These are phyloP conservation scores for Stigmatopora nigra DNA, from an alignment of 2,113 vertebrate genomes.

Conservation along the genomic window DNA sequence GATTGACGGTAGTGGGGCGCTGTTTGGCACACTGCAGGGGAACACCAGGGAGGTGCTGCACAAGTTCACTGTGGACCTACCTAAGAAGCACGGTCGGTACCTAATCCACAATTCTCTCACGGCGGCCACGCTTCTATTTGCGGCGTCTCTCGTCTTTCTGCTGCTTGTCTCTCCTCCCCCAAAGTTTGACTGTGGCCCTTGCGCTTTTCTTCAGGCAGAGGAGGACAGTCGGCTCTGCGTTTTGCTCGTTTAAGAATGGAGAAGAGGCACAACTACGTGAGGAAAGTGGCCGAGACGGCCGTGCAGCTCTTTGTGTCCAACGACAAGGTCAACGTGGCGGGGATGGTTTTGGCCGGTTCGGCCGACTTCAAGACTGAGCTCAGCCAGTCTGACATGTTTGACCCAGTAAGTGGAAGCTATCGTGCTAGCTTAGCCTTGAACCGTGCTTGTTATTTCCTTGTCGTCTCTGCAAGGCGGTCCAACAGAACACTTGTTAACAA, in stretches of 20 bases:
- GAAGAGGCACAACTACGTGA: slow-evolving; percentile 97
- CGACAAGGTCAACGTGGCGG: slow-evolving; percentile 97
- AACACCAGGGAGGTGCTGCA: slow-evolving; percentile 98
- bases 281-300: slow-evolving; percentile 96
- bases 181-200: not conserved
- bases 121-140: not conserved
- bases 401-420: slow-evolving; percentile 77
- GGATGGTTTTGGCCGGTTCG: slow-evolving; percentile 93
- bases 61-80: slow-evolving; percentile 99
- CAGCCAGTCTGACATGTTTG: slow-evolving; percentile 99
- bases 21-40: slow-evolving; percentile 97
- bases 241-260: slow-evolving; percentile 98
- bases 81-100: slow-evolving; percentile 93
- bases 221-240: slow-evolving; percentile 95
- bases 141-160: not conserved
- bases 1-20: slow-evolving; percentile 97
- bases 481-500: not conserved
- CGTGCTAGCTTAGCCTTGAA: no score
- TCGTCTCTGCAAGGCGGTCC: no score
- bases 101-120: not conserved
- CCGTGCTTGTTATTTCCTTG: no score
- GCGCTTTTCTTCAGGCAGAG: slow-evolving; percentile 76
- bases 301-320: slow-evolving; percentile 97
- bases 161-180: not conserved
- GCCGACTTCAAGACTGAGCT: slow-evolving; percentile 98